Evolutionary conservation across 2,797 vertebrate genomes (phyloP).

Genomic region (Neosalanx taihuensis): DNA sequence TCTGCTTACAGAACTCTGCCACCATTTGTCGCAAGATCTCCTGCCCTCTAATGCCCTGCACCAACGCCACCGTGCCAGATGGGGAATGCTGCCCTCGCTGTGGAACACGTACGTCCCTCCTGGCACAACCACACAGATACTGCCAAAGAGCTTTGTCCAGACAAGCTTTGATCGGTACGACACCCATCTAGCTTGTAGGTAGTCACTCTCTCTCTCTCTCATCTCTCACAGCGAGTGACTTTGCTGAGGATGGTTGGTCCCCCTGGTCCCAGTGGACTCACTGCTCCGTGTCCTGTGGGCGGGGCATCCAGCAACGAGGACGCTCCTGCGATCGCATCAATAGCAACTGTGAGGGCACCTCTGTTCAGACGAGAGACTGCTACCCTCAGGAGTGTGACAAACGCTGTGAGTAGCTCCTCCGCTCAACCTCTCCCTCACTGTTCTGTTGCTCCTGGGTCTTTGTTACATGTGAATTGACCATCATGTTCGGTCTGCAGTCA

Average conservation of each 20-base stretch:
- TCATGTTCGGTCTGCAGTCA: slow-evolving; percentile 76
- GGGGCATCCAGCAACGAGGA: slow-evolving; percentile 95
- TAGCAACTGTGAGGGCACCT: slow-evolving; percentile 94
- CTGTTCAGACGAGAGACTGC: slow-evolving; percentile 96
- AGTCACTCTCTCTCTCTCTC: slow-evolving; percentile 7
- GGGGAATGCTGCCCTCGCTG: slow-evolving; percentile 98
- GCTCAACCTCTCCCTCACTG: neutral
- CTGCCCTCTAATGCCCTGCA: slow-evolving; percentile 93
- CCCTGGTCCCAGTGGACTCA: slow-evolving; percentile 99
- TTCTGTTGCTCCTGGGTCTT: slow-evolving; percentile 1
- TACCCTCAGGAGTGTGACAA: slow-evolving; percentile 96
- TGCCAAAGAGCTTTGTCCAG: neutral
- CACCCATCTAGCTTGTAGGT: neutral
- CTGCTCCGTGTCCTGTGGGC: slow-evolving; percentile 92
- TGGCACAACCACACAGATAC: too few relatives aligned
- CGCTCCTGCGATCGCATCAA: slow-evolving; percentile 98
- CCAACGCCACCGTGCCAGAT: slow-evolving; percentile 92
- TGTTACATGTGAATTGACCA: neutral
- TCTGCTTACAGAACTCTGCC: slow-evolving; percentile 82
- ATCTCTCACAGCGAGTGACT: slow-evolving; percentile 65
- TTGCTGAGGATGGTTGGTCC: slow-evolving; percentile 91
- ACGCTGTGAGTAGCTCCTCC: slow-evolving; percentile 84
- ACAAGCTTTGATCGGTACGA: neutral
- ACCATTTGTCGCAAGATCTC: slow-evolving; percentile 95
- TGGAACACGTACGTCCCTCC: slow-evolving; percentile 77